Evolutionary conservation across 2,797 vertebrate species (phyloP).

Genomic region (Scolopax rusticola): DNA sequence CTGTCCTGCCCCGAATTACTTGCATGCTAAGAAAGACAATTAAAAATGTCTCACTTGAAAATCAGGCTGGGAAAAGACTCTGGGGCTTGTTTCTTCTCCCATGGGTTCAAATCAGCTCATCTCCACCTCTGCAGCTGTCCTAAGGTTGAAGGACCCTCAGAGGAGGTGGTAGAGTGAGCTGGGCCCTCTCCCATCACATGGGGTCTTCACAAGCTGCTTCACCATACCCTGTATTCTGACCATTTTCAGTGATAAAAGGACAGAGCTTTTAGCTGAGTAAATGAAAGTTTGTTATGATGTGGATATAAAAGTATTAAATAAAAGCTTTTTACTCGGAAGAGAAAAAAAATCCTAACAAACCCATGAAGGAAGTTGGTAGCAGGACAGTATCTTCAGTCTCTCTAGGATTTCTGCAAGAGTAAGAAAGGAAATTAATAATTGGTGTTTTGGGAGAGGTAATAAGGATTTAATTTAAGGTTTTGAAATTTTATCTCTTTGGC

Average conservation of each 20-base stretch:
- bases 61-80: not conserved
- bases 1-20: not conserved
- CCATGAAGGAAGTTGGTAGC: not conserved
- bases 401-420: not conserved
- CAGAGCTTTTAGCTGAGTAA: not conserved
- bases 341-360: not conserved
- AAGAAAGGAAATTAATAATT: constrained; percentile 6
- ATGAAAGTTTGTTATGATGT: not conserved
- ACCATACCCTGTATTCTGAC: accelerated
- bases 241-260: not conserved
- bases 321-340: not conserved
- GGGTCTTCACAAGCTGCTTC: not conserved
- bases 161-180: not conserved
- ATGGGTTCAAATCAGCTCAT: not conserved
- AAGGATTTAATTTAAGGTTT: not conserved
- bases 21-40: not conserved
- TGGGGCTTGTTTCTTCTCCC: not conserved
- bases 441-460: constrained; percentile 7
- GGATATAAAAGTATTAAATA: not conserved
- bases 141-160: not conserved
- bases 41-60: not conserved
- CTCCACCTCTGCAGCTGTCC: not conserved
- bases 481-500: not conserved
- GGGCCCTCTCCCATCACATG: accelerated
- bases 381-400: not conserved